Evolutionary conservation across 2,113 vertebrate species (phyloP), one percentile per base, ranked within the genome.

Genomic region (Sylvilagus bachmani): DNA sequence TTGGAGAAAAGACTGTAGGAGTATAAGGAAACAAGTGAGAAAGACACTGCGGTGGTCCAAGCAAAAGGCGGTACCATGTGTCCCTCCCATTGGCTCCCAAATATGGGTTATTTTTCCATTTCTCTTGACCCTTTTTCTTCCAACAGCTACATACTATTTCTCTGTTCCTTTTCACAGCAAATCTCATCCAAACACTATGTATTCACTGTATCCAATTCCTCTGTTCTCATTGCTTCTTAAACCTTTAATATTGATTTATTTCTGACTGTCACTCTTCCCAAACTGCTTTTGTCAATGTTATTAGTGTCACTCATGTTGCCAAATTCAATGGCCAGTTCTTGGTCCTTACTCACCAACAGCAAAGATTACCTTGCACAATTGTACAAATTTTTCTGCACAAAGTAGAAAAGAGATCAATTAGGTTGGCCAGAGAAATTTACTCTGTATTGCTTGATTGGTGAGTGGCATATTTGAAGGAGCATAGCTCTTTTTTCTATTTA

Each of bases 41-140:
- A 87, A 55, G 31, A 22, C 64, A 31, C 8, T 0, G 11, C 4
- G 17, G 17, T 33, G 61, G 22, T 58, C 31, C 19, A 82, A 31
- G 38, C n/a, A 33, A 25, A 25, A n/a, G 17, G 87, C 0, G 6
- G 1, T 1, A 0, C 17, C 53, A 31, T 5, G 21, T 0, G 0
- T 25, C 0, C 0, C 14, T 44, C 19, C 22, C 8, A 3, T 74
- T 19, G n/a, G 33, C 17, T 9, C 10, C 19, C 29, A 78, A 33
- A 36, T 25, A 51, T 1, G 21, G 1, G 4, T 25, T 55, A 1
- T 10, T 49, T 67, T 83, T 70, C 38, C 24, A 5, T 31, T 22
- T 73, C 58, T 67, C 33, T 29, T 14, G 29, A 38, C 25, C 6
- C 31, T 7, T 0, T 8, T 6, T 3, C 19, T 11, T 2, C 17